Base-by-base conservation (phyloP, 2,113 vertebrate species). In the Xyrauchen texanus region DNA sequence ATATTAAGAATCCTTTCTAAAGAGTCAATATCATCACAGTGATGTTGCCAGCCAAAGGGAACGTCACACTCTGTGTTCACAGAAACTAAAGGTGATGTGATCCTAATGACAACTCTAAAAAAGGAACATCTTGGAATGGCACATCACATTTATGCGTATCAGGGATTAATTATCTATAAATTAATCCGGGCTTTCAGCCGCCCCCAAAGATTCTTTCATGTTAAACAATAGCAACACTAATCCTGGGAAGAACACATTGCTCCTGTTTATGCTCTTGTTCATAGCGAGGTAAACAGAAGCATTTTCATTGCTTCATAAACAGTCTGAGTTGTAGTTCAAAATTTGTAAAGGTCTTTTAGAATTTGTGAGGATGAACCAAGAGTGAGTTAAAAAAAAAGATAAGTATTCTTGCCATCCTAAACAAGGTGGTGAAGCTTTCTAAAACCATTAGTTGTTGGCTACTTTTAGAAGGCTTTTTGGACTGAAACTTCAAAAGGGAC, bases 81-180 rank as follows among this genome's bases (percentile, higher is more conserved):
- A 66, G 11, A 15, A 66, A 3, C 6, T 8, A 34, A 55, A 62
- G 15, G 12, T 42, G 16, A 68, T 68, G 64, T 11, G 44, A 68
- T 68, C 68, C 7, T 68, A 80, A 68, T 62, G 46, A 60, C 16
- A 16, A n/a, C 79, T 46, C 21, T 21, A 46, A 69, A 78, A 78
- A 78, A 53, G 57, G 10, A 76, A 66, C 71, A 76, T 66, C 53
- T 75, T 67, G 42, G 55, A 68, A 53, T 44, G 51, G 65, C 15
- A 12, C 78, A 61, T 51, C 61, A 12, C 60, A 81, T 64, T 65
- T 68, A 15, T 5, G 16, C 5, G 42, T 76, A 58, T 76, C 73
- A 63, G 53, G 63, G 78, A 80, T 70, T 81, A 81, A 81, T 70
- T 76, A 76, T 69, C 52, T 16, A 16, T 77, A 71, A 81, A 71